Evolutionary conservation across 2,113 vertebrate genomes (phyloP), one percentile per base, ranked within the genome.

Genomic region (Terrapene triunguis): DNA sequence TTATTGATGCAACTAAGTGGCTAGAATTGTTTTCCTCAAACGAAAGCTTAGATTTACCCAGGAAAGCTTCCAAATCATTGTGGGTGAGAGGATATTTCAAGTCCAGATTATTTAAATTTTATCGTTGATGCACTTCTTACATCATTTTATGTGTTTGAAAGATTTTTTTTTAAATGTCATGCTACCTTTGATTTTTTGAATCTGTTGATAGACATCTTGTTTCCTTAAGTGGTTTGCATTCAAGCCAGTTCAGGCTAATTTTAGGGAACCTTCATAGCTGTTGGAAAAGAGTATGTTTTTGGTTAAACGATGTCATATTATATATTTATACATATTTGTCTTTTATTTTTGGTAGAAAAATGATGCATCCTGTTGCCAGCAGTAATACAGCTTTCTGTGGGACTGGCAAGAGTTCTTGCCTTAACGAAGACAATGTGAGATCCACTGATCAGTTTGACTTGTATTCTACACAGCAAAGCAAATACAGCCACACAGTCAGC

Each of bases 281-380:
- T 94, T 94, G 24, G 44, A 84, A 94, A 76, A 88, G n/a, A 62
- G 44, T 74, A 17, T 88, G 69, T 96, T 90, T 50, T 27, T 82
- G 53, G 57, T 35, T 88, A 65, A 93, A 89, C 0, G 0, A 51
- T 84, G 84, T 80, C 55, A 29, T 50, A 10, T 74, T 94, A 3
- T 74, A 1, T 93, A 93, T 76, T 98, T 97, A 97, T 96, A 27
- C 8, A 4, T 88, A 11, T 95, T 87, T 97, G 4, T 84, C 80
- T 97, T 93, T 98, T 98, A 8, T 94, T 98, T 97, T 96, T 89
- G 97, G 92, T 94, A 98, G 99, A 98, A 99, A 98, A 98, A 99
- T 99, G 99, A 99, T 99, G 99, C 99, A 99, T 97, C 99, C 99
- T 85, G 99, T 99, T 98, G 98, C 99, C 91, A 99, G 97, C 98